Conservation (phyloP, 1,140 invertebrate species). For the Campoletis sonorensis region DNA sequence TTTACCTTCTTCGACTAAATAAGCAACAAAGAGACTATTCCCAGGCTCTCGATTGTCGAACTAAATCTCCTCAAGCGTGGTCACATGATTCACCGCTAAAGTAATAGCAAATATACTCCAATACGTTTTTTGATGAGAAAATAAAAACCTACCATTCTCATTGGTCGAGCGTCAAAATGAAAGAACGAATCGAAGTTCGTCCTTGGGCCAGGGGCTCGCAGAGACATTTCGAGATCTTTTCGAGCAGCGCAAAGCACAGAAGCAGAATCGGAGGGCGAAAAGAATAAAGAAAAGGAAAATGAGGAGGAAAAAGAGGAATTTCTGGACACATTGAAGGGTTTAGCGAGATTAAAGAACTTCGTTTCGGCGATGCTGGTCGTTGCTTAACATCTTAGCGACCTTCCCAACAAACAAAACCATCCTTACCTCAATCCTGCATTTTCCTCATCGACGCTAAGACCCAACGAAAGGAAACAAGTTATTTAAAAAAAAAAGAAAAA, state of each 20-base stretch:
- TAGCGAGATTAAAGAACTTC: constrained; percentile 47
- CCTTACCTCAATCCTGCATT: constrained; percentile 2
- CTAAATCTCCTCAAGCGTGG: neutral
- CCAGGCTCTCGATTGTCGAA: neutral
- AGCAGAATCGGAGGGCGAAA: neutral
- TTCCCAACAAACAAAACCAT: constrained; percentile 61
- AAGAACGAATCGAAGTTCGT: neutral
- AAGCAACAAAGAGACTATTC: neutral
- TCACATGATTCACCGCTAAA: neutral
- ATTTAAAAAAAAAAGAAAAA: too few relatives aligned
- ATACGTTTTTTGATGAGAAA: neutral
- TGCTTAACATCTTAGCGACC: constrained; percentile 74
- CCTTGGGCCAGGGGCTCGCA: neutral
- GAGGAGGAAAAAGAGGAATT: constrained; percentile 31
- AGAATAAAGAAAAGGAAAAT: neutral
- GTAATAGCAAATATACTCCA: neutral
- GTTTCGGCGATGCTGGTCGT: constrained; percentile 77
- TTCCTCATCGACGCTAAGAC: constrained; percentile 2
- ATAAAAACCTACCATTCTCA: neutral
- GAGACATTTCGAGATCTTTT: constrained; percentile 15
- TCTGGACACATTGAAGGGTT: neutral
- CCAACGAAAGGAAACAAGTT: constrained; percentile 44
- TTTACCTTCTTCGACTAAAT: neutral
- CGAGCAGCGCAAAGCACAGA: constrained; percentile 35
- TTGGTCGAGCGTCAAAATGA: neutral